Evolutionary conservation across 2,888 invertebrate genomes (phyloP).

Genomic region (Pyrrhopygopsis socrates): DNA sequence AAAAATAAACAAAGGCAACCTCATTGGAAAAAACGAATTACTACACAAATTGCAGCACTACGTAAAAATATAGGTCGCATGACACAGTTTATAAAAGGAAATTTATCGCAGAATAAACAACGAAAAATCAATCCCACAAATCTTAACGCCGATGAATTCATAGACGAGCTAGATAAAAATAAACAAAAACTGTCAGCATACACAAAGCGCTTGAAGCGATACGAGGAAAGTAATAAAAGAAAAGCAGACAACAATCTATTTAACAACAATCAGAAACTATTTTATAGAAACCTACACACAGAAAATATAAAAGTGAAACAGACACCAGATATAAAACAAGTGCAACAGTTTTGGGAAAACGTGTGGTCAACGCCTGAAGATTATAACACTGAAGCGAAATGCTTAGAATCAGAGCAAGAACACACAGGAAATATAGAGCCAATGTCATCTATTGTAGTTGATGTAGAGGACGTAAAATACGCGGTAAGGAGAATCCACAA

Average conservation of each 20-base stretch:
- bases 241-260: conserved; percentile 32
- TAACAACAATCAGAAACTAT: not conserved
- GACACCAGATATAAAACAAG: not conserved
- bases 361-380: conserved; percentile 30
- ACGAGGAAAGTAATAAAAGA: conserved; percentile 31
- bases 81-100: conserved; percentile 11
- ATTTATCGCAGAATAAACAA: conserved; percentile 15
- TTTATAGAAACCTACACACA: not conserved
- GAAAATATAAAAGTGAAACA: not conserved
- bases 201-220: conserved; percentile 22
- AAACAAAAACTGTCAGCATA: conserved; percentile 42
- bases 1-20: not conserved
- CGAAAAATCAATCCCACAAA: not conserved
- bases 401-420: conserved; percentile 19
- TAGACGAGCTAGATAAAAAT: conserved; percentile 20
- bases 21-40: conserved; percentile 1
- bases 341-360: conserved; percentile 27
- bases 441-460: conserved; percentile 25
- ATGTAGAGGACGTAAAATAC: conserved; percentile 12
- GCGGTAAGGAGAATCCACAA: conserved; percentile 33
- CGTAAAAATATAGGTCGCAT: conserved; percentile 17
- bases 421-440: not conserved
- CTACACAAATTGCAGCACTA: not conserved
- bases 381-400: conserved; percentile 21
- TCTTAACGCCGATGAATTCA: conserved; percentile 1